phyloP scores from a whole-genome alignment of 2,888 invertebrate species.

The Apotomis betuletana region DNA sequence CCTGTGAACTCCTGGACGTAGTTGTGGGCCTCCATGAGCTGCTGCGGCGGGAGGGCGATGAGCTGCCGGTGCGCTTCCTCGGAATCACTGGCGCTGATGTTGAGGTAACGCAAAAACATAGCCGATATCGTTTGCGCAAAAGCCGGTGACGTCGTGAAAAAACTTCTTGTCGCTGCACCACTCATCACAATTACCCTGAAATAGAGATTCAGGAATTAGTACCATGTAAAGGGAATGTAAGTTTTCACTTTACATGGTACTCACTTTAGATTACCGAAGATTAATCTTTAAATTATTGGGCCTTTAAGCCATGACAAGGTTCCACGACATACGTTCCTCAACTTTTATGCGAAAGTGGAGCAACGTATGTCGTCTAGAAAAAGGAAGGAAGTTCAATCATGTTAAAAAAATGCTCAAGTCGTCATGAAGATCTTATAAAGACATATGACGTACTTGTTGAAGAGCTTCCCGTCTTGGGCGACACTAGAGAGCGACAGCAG shows the following conservation, averaged over 20 bases:
- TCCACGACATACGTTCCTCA: too few relatives aligned
- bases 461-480: conserved; percentile 61
- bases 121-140: conserved; percentile 58
- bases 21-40: conserved; percentile 61
- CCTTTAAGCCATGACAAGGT: too few relatives aligned
- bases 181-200: conserved; percentile 72
- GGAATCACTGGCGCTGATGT: conserved; percentile 61
- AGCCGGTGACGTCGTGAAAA: conserved; percentile 61
- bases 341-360: too few relatives aligned
- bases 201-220: conserved; percentile 40
- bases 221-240: too few relatives aligned
- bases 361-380: too few relatives aligned
- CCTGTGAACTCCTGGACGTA: conserved; percentile 60
- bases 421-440: too few relatives aligned
- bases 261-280: too few relatives aligned
- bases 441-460: conserved; percentile 56
- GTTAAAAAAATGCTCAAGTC: too few relatives aligned
- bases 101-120: conserved; percentile 71
- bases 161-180: conserved; percentile 61
- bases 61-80: conserved; percentile 62
- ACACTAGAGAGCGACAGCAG: conserved; percentile 65
- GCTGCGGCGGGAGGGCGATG: conserved; percentile 58
- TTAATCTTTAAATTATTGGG: too few relatives aligned
- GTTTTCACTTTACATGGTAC: too few relatives aligned
- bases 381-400: too few relatives aligned